Evolutionary conservation across 2,888 invertebrate genomes (phyloP).

Genomic region (Nomada flava): DNA sequence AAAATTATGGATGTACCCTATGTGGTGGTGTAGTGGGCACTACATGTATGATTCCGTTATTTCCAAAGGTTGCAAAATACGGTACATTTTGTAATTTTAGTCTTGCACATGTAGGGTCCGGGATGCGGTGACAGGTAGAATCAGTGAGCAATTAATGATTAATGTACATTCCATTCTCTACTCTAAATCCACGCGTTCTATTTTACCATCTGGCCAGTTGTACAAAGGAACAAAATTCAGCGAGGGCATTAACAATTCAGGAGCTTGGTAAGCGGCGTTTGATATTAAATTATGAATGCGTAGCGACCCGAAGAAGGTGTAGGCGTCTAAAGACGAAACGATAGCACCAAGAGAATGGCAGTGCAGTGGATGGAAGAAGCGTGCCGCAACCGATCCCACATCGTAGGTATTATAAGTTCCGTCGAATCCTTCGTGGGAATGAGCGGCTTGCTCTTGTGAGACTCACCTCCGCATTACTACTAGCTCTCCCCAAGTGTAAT

Average conservation of each 20-base stretch:
- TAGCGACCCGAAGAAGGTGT: conserved; percentile 31
- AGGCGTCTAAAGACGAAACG: conserved; percentile 46
- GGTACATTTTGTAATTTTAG: no score
- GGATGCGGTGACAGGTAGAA: no score
- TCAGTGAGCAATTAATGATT: no score
- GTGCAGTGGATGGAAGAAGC: conserved; percentile 65
- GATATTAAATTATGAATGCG: conserved; percentile 75
- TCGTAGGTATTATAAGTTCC: conserved; percentile 80
- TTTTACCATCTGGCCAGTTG: background rate
- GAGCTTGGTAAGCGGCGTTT: conserved; percentile 56
- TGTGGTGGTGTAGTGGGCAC: no score
- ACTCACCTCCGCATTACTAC: conserved; percentile 76
- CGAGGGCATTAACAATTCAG: background rate
- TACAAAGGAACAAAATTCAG: conserved; percentile 1
- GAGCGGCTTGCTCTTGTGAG: conserved; percentile 76
- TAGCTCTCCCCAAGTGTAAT: conserved; percentile 80
- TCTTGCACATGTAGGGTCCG: no score
- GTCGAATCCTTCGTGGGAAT: conserved; percentile 82
- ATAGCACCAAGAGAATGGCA: conserved; percentile 59
- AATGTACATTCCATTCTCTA: background rate
- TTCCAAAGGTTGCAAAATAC: no score
- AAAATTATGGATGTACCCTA: no score
- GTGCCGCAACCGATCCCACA: conserved; percentile 77
- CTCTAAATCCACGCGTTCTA: background rate
- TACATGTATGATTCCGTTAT: no score